Evolutionary conservation across 1,140 invertebrate species (phyloP), one percentile per base, ranked within the genome.

Genomic region (Portunus trituberculatus): DNA sequence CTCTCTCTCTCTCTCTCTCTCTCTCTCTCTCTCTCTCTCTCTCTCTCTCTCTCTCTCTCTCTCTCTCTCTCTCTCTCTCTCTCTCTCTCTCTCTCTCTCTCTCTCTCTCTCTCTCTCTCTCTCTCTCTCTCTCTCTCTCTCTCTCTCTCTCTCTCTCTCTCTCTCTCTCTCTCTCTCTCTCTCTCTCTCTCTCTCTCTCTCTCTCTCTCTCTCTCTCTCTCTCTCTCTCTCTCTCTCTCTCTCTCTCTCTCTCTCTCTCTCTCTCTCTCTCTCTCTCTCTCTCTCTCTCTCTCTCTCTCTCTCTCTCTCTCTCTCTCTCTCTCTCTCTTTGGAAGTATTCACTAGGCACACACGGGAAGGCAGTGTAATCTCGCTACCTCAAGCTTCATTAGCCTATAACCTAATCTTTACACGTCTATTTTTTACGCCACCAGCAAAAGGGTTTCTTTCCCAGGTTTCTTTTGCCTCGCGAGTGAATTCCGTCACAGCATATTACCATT

Each of bases 81-180:
- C 29, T 0, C 6, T 88, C 86, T 7, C 7, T 7, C 7, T 7
- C 86, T 7, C 7, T 31, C 7, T 7, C 86, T 0, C 86, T 88
- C 86, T 31, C 86, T 88, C 86, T 31, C 86, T 88, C 86, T 31
- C 7, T 88, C 29, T 6, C 29, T 31, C 6, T 31, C 29, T 6
- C 6, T 31, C 86, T 1, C 32, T 6, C 6, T 7, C 6, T 1
- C 29, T 6, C 0, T 0, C 29, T 6, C 29, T 31, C 6, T 6
- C 6, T 31, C 32, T 6, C 29, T 31, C 6, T 6, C 39, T 25
- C 39, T 45, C 31, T 6, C 0, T n/a, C 6, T n/a, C 31, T 39
- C 88, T 6, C 88, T 39, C 88, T 46, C 88, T 90, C 88, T 39
- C 88, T 90, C 88, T 46, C 16, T 25, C 31, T 39, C 88, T 39